A percentile compares a stretch with the other conserved stretches of the same genome.
Evolutionary conservation across 2,888 invertebrate genomes (phyloP).

Genomic region (Acrocyrtus sp.): DNA sequence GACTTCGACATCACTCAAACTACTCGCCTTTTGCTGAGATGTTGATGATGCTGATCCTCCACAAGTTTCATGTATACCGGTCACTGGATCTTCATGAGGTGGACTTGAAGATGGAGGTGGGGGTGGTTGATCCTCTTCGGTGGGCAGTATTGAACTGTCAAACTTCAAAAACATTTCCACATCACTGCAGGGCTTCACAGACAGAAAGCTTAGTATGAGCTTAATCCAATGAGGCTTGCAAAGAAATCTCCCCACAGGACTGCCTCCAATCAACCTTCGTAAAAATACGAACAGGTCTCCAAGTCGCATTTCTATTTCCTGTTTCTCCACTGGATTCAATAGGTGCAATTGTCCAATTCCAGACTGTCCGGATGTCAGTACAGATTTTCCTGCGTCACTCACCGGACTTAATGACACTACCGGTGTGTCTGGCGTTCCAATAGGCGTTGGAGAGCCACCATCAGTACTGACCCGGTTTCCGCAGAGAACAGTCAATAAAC

Average conservation of each 20-base stretch:
- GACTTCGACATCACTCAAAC: conserved; percentile 46
- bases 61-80: too few species aligned
- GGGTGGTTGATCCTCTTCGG: background rate
- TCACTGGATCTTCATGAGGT: too few species aligned
- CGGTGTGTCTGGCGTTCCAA: conserved; percentile 62
- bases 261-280: conserved; percentile 69
- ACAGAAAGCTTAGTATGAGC: conserved; percentile 68
- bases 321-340: conserved; percentile 58
- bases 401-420: conserved; percentile 58
- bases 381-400: conserved; percentile 52
- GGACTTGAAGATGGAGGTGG: background rate
- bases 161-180: conserved; percentile 60
- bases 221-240: conserved; percentile 70
- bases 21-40: background rate
- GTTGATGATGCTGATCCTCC: background rate
- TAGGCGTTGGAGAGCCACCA: conserved; percentile 58
- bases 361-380: conserved; percentile 8
- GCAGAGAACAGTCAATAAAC: conserved; percentile 54
- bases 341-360: conserved; percentile 21
- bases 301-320: conserved; percentile 66
- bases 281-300: conserved; percentile 72
- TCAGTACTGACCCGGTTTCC: conserved; percentile 60
- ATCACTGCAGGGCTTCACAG: conserved; percentile 61
- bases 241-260: conserved; percentile 68
- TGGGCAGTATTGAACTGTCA: conserved; percentile 49